Base-by-base conservation (phyloP, 2,888 invertebrate species). In the Cephus runcator region DNA sequence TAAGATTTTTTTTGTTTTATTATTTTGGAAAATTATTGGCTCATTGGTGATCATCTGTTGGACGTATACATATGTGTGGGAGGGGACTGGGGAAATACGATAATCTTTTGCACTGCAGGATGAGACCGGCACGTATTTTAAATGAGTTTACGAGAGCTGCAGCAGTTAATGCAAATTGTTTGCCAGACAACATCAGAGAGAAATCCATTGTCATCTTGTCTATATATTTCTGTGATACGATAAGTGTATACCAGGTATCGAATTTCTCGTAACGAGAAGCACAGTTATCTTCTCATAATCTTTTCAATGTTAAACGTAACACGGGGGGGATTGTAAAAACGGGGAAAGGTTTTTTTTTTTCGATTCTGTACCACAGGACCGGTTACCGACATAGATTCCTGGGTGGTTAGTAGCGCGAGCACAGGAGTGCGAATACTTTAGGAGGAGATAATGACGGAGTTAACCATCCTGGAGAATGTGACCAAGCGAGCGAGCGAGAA, bases 91-190 rank as follows among this genome's bases (percentile, higher is more conserved):
- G 35, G 34, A 34, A 30, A 35, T 34, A n/a, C 74, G 68, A 73
- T 79, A 34, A 69, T 76, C n/a, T 79, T 79, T 75, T 75, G 69
- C 36, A 40, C 69, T 75, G 30, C 75, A 75, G 75, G 75, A 56
- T 12, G 68, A 75, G 34, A 31, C 34, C 31, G 15, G 71, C 23
- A 23, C 56, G 56, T 23, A 56, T 56, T 23, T 23, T 56, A 56
- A 56, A 9, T 23, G 23, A 56, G 2, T 23, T 56, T 56, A 2
- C 23, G 56, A 56, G 56, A 56, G 56, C 23, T 56, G 56, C 56
- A 23, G 56, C 23, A 56, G 56, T 23, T 56, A 23, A 56, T 9
- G 56, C 56, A 56, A 23, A 56, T 56, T 23, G 23, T 23, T 56
- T 23, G 40, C 23, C 23, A 23, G 4, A 56, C 23, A 56, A 23